These are phyloP conservation scores for Malurus cyaneus DNA, from an alignment of 2,113 vertebrate genomes.

Conservation along the genomic window DNA sequence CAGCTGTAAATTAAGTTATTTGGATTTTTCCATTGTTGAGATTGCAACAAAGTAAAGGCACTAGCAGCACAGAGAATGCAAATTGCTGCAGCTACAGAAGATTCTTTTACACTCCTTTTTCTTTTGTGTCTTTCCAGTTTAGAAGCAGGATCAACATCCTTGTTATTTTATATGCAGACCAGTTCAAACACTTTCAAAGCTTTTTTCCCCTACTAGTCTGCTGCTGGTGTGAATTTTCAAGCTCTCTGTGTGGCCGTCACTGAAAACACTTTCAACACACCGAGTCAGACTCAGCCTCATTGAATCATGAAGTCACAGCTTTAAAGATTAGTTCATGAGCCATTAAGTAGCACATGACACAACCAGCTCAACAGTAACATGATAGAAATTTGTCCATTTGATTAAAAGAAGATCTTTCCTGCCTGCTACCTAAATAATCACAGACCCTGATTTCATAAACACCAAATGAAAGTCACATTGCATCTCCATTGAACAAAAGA, in stretches of 20 bases:
- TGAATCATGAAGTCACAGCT: constrained; percentile 22
- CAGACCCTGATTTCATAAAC: not conserved
- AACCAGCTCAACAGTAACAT: not conserved
- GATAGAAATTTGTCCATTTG: constrained; percentile 3
- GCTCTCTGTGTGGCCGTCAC: constrained; percentile 25
- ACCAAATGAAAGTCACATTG: not conserved
- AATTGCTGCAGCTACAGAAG: not conserved
- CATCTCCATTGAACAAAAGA: not conserved
- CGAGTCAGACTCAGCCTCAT: not conserved
- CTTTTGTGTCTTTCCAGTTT: not conserved
- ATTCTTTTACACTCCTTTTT: not conserved
- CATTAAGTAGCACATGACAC: constrained; percentile 3
- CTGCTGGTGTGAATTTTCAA: constrained; percentile 50
- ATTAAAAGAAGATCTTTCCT: constrained; percentile 42
- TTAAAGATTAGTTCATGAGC: constrained; percentile 1
- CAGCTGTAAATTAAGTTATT: not conserved
- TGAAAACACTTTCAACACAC: constrained; percentile 12
- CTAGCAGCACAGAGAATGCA: not conserved
- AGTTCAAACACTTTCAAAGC: constrained; percentile 36
- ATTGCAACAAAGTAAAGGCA: not conserved
- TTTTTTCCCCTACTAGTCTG: not conserved
- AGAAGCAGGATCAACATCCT: constrained; percentile 30
- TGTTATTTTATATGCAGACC: constrained; percentile 24
- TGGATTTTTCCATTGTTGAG: not conserved
- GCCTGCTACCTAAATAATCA: not conserved